Base-by-base conservation (phyloP, 2,888 invertebrate genomes). In the Drosophila flavopinicola region DNA sequence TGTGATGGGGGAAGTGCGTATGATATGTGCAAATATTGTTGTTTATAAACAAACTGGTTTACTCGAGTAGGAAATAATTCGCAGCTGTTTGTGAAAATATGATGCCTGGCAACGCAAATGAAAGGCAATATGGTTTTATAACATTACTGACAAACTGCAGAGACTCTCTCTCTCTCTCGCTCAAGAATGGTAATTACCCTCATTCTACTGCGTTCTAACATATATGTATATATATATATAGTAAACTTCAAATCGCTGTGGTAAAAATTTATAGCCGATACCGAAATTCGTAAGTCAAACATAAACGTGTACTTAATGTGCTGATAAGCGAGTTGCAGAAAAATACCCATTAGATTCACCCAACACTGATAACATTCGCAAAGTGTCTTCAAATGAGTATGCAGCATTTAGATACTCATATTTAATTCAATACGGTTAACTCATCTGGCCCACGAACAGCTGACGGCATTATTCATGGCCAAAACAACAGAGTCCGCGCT, bases 31-130 rank as follows among this genome's bases (percentile, higher is more conserved):
- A 56, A 83, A 70, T 56, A 52, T 32, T 54, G 20, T 66, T 80
- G 75, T 73, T 82, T 85, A 53, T 66, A 82, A 78, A 82, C 65
- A 78, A 85, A 63, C 71, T 33, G 54, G 54, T 65, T 76, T 66
- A 15, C 32, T 47, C 49, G 44, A 69, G 33, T 52, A 82, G 83
- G 56, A 85, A 85, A 61, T 53, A 56, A 64, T 56, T 57, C 35
- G 3, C 57, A 57, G 42, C 42, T 51, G 56, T 39, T 53, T 59
- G 42, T 24, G 24, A n/a, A 51, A 48, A 45, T 64, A 35, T 37
- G 23, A 23, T 33, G 33, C 57, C 15, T 61, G 59, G 51, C 70
- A 65, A 68, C 54, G 32, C n/a, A n/a, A 64, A 48, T 56, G 27
- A 59, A 48, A 37, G 39, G 11, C 15, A 11, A n/a, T 35, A 13